A percentile compares a stretch with the other conserved stretches of the same genome.
Conservation (phyloP, 2,113 vertebrate genomes). For the Atractosteus spatula region DNA sequence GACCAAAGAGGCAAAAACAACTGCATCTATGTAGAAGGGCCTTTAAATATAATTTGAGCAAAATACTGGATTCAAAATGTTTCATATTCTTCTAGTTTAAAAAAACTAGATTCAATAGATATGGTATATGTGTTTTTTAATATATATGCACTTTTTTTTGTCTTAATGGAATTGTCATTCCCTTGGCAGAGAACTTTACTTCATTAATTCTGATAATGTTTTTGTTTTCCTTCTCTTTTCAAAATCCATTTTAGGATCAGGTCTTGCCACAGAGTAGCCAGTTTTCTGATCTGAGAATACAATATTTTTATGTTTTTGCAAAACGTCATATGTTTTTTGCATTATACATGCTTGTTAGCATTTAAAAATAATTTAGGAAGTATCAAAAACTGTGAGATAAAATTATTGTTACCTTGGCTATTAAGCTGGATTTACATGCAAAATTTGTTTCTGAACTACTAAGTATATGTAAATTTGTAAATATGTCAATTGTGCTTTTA, state of each 20-base stretch:
- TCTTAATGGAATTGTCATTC: conserved; percentile 44
- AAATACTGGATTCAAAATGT: too few relatives aligned
- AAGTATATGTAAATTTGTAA: too few relatives aligned
- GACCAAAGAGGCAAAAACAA: conserved; percentile 53
- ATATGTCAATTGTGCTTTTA: too few relatives aligned
- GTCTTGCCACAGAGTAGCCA: not conserved
- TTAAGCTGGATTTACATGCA: too few relatives aligned
- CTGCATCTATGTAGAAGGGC: not conserved
- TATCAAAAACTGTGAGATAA: too few relatives aligned
- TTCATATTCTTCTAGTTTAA: too few relatives aligned
- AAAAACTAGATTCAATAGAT: too few relatives aligned
- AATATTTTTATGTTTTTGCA: not conserved
- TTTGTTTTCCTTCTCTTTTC: conserved; percentile 44
- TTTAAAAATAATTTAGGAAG: too few relatives aligned
- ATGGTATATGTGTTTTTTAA: too few relatives aligned
- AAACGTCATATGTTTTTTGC: not conserved
- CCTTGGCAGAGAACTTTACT: conserved; percentile 34
- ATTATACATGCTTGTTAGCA: not conserved
- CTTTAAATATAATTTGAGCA: not conserved
- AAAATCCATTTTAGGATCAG: conserved; percentile 41
- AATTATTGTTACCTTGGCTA: too few relatives aligned
- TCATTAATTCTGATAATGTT: conserved; percentile 33
- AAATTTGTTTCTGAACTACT: too few relatives aligned
- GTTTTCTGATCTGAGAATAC: not conserved
- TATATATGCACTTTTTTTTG: not conserved